A percentile compares a stretch with the other conserved stretches of the same genome.
These are phyloP conservation scores for Macrotis lagotis DNA, from an alignment of 2,113 vertebrate genomes.

Conservation along the genomic window DNA sequence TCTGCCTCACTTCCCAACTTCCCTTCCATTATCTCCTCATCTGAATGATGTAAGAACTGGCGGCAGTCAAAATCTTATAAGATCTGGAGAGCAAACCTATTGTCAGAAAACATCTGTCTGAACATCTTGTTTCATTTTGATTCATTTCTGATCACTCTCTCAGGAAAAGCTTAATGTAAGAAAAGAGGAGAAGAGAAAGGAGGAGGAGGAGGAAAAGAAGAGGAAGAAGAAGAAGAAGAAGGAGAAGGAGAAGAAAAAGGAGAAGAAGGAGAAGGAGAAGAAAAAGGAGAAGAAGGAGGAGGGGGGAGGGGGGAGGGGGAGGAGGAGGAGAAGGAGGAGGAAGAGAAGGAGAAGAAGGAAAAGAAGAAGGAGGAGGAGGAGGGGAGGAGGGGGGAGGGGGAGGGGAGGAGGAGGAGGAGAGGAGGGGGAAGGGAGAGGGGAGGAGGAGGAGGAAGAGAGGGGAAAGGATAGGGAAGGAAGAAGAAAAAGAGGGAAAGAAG, in stretches of 20 bases:
- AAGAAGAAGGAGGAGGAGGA: no score
- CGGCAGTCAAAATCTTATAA: neutral
- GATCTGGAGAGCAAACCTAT: neutral
- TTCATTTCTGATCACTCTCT: neutral
- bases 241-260: neutral
- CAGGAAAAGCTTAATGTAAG: neutral
- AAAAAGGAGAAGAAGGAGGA: no score
- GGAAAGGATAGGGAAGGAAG: accelerated
- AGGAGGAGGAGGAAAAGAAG: neutral
- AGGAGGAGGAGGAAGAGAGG: no score
- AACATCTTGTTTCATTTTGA: neutral
- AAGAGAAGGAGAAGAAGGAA: neutral
- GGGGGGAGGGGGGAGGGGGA: no score
- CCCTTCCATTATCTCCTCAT: neutral
- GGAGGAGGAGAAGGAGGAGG: neutral
- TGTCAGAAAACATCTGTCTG: neutral
- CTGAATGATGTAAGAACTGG: neutral
- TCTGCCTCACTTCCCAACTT: neutral
- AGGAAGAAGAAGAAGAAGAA: neutral
- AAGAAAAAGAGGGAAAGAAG: no score
- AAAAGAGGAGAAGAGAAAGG: neutral
- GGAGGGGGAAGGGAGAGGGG: neutral
- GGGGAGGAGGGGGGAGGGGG: neutral
- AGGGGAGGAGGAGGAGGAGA: neutral
- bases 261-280: no score